phyloP scores from a whole-genome alignment of 2,888 invertebrate genomes.

The Hirtodrosophila confusa region DNA sequence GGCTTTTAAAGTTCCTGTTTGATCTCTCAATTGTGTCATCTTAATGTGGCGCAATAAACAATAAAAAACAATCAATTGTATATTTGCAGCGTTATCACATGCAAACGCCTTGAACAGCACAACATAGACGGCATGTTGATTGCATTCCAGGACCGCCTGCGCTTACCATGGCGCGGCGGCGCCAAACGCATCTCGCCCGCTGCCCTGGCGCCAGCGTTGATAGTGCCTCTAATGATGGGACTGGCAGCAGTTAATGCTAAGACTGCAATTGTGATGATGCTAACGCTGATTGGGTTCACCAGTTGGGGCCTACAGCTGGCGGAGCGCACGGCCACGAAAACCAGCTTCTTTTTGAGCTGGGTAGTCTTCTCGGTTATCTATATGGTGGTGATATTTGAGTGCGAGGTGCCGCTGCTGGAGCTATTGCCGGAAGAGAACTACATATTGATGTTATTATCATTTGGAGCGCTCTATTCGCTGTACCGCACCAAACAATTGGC shows the following conservation, averaged over 20 bases:
- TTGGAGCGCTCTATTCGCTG: slow-evolving; percentile 71
- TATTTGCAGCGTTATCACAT: slow-evolving; percentile 64
- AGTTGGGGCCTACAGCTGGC: slow-evolving; percentile 75
- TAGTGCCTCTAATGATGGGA: slow-evolving; percentile 85
- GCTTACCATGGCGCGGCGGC: slow-evolving; percentile 87
- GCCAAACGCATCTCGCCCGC: slow-evolving; percentile 86
- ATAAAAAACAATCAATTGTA: background rate
- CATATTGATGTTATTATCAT: slow-evolving; percentile 84
- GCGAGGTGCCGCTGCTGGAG: slow-evolving; percentile 89
- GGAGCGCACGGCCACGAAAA: slow-evolving; percentile 83
- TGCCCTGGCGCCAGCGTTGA: slow-evolving; percentile 85
- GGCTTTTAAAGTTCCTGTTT: too few relatives aligned
- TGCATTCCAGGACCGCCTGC: slow-evolving; percentile 85
- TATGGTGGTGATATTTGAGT: slow-evolving; percentile 89
- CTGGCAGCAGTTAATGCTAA: slow-evolving; percentile 85
- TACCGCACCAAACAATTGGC: slow-evolving; percentile 75
- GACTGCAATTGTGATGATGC: slow-evolving; percentile 80
- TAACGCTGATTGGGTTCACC: slow-evolving; percentile 72
- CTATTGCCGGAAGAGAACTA: slow-evolving; percentile 88
- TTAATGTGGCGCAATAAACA: background rate
- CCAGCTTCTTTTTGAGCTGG: slow-evolving; percentile 92
- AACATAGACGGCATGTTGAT: slow-evolving; percentile 83
- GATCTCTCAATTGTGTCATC: slow-evolving; percentile 1
- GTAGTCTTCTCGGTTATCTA: slow-evolving; percentile 88
- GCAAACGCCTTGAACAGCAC: slow-evolving; percentile 59